Percentiles rank a stretch among this genome's conserved stretches.
Conservation (phyloP, 2,888 invertebrate genomes). For the Pheosia gnoma region DNA sequence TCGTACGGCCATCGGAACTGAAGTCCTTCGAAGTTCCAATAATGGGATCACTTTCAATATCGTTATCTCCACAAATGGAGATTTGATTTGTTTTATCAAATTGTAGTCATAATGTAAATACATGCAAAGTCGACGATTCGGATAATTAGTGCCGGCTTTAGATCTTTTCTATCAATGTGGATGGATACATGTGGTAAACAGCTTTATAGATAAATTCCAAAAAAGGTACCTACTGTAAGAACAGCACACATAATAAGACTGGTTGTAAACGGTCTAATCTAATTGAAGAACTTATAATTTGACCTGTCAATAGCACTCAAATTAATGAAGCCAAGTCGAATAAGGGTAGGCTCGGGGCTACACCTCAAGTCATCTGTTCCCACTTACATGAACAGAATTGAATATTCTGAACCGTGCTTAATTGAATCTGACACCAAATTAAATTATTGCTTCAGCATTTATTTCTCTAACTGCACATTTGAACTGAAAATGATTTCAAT, state of each 20-base stretch:
- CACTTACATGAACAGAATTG: not conserved
- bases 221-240: not conserved
- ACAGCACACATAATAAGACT: not conserved
- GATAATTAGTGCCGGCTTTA: constrained; percentile 32
- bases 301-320: not conserved
- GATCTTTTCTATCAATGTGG: not conserved
- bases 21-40: constrained; percentile 38
- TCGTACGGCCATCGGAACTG: constrained; percentile 17
- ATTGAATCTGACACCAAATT: constrained; percentile 24
- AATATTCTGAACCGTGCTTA: not conserved
- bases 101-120: constrained; percentile 43
- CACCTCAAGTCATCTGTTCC: not conserved
- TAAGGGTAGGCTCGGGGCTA: not conserved
- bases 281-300: not conserved
- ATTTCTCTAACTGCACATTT: constrained; percentile 19
- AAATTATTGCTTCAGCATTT: constrained; percentile 27
- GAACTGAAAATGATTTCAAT: constrained; percentile 12
- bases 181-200: not conserved
- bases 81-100: constrained; percentile 58
- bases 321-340: not conserved
- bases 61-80: constrained; percentile 79
- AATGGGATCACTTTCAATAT: constrained; percentile 63
- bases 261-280: not conserved
- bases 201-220: not conserved
- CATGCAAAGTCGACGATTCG: constrained; percentile 34